These are phyloP conservation scores for Patella caerulea DNA, from an alignment of 2,888 invertebrate species.

Conservation along the genomic window DNA sequence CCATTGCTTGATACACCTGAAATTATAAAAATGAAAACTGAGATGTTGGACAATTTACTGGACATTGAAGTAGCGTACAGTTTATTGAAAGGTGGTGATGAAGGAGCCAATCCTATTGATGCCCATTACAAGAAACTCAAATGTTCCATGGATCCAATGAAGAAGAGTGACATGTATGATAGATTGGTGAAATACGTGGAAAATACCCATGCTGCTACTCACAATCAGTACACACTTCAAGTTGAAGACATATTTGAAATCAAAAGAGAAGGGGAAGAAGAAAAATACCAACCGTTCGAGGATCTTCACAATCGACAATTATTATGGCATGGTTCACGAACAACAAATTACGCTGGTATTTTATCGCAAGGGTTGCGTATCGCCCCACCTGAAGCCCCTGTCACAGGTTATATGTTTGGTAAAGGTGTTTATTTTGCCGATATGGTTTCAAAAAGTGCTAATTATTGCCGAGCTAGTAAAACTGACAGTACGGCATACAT, in stretches of 20 bases:
- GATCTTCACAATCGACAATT: conserved; percentile 87
- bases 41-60: conserved; percentile 92
- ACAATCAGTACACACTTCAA: conserved; percentile 81
- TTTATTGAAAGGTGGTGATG: conserved; percentile 79
- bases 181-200: conserved; percentile 83
- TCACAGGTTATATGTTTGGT: conserved; percentile 90
- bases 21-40: conserved; percentile 80
- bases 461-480: conserved; percentile 88
- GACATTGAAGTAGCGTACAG: conserved; percentile 97
- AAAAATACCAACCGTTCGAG: conserved; percentile 87
- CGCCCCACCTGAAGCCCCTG: conserved; percentile 98
- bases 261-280: conserved; percentile 71
- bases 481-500: conserved; percentile 84
- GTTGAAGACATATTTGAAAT: conserved; percentile 76
- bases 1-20: conserved; percentile 85
- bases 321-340: conserved; percentile 96
- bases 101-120: conserved; percentile 81
- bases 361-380: conserved; percentile 88
- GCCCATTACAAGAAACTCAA: conserved; percentile 90
- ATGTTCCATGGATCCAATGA: conserved; percentile 83
- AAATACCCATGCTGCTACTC: conserved; percentile 95
- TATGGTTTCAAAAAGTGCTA: conserved; percentile 98
- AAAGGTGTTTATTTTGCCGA: conserved; percentile 97
- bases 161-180: conserved; percentile 80
- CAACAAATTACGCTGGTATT: conserved; percentile 96